Conservation (phyloP, 2,113 vertebrate genomes). For the Muntiacus reevesi region DNA sequence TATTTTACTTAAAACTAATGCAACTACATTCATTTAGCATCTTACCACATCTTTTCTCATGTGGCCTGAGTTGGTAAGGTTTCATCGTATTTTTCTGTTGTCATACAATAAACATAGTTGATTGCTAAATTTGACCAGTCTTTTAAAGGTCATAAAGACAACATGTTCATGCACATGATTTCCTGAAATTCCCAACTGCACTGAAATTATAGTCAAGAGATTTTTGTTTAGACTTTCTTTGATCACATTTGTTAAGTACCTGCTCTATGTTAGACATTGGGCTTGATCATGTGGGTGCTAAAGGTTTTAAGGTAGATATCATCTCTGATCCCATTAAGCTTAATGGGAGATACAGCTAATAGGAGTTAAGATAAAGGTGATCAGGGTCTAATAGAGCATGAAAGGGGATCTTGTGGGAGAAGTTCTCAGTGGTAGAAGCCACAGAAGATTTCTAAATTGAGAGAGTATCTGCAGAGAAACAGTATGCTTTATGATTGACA, state of each 20-base stretch:
- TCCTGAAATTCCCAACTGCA: background rate
- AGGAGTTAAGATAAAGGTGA: background rate
- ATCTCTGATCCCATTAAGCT: background rate
- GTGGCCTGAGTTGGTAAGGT: background rate
- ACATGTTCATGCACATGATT: background rate
- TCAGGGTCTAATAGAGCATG: background rate
- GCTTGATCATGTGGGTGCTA: background rate
- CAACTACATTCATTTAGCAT: background rate
- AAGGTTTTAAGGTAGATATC: background rate
- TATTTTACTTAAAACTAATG: constrained; percentile 34
- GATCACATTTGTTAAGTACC: background rate
- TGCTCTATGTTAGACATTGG: background rate
- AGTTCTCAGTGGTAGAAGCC: background rate
- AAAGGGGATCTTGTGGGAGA: background rate
- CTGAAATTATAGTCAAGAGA: background rate
- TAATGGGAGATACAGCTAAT: background rate
- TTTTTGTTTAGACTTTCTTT: background rate
- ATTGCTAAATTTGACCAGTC: background rate
- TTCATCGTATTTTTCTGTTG: background rate
- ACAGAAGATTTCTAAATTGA: background rate
- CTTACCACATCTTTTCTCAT: background rate
- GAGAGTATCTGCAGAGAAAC: background rate
- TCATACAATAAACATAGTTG: background rate
- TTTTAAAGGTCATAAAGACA: background rate
- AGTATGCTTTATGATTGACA: background rate